Evolutionary conservation across 2,113 vertebrate species (phyloP), one percentile per base, ranked within the genome.

Genomic region (Oriolus oriolus): DNA sequence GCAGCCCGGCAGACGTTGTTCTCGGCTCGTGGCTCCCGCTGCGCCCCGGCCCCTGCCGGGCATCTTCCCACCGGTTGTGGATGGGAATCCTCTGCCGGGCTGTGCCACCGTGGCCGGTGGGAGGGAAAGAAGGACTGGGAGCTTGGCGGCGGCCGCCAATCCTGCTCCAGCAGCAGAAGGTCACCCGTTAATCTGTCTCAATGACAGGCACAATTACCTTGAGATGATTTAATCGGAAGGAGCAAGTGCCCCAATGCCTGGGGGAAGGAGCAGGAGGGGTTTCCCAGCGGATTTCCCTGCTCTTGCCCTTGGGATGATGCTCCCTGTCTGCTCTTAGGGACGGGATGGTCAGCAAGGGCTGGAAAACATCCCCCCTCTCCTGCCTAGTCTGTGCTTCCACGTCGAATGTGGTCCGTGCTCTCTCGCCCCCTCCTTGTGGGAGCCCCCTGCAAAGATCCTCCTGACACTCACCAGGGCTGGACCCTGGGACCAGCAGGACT

Each of bases 151-250:
- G 0, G 64, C 87, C 16, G 74, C 92, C 93, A 95, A 95, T 94
- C 97, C 94, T 70, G 63, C 87, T 91, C 96, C 70, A 17, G 79
- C 9, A 28, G 93, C 96, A 96, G 94, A 87, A 97, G 96, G 95
- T 97, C 86, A 76, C 81, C 86, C 8, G 37, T 86, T 98, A 98
- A 98, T 98, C 97, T 97, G 88, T 66, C 96, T 95, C 97, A 97
- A 73, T 90, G 97, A 96, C 97, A 96, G 44, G 82, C 93, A 93
- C 97, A 93, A 97, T 98, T 98, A 98, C 95, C 91, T 97, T 92
- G 71, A 93, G 91, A 97, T 54, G 74, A 91, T 96, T 97, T 97
- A 97, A 97, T 97, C 87, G 15, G 90, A 79, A 92, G 74, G 42
- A 88, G 65, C 24, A 49, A 53, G 63, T 1, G 41, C 47, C 87